Conservation (phyloP, 2,888 invertebrate species). For the Steinernema scapterisci region DNA sequence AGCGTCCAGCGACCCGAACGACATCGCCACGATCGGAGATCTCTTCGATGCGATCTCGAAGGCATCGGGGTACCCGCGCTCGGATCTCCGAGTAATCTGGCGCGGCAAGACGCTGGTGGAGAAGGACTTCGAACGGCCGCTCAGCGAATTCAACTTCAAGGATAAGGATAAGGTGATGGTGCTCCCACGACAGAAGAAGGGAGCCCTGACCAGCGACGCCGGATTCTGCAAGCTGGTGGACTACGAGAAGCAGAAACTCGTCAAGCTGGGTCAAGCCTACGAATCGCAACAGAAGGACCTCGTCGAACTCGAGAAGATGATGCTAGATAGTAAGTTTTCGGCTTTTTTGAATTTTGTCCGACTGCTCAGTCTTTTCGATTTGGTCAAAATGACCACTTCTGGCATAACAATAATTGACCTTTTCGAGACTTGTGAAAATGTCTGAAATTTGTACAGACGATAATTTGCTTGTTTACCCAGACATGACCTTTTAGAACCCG, state of each 20-base stretch:
- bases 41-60: background rate
- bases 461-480: too few species aligned
- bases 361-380: too few species aligned
- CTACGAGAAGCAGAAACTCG: slow-evolving; percentile 59
- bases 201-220: slow-evolving; percentile 44
- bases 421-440: too few species aligned
- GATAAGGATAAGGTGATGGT: slow-evolving; percentile 59
- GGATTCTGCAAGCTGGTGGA: slow-evolving; percentile 51
- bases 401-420: too few species aligned
- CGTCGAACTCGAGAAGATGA: slow-evolving; percentile 56
- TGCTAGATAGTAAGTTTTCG: slow-evolving; percentile 50
- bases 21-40: background rate
- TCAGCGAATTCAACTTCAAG: slow-evolving; percentile 52
- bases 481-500: too few species aligned
- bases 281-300: slow-evolving; percentile 54
- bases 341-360: background rate
- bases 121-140: slow-evolving; percentile 38
- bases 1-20: background rate
- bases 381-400: too few species aligned
- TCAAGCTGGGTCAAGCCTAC: slow-evolving; percentile 48
- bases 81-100: background rate
- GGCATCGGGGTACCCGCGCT: background rate
- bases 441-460: too few species aligned
- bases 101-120: slow-evolving; percentile 3
- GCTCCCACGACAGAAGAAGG: slow-evolving; percentile 50